Percentiles rank a stretch among this genome's conserved stretches.
Evolutionary conservation across 2,888 invertebrate species (phyloP).

Genomic region (Papilio elwesi): DNA sequence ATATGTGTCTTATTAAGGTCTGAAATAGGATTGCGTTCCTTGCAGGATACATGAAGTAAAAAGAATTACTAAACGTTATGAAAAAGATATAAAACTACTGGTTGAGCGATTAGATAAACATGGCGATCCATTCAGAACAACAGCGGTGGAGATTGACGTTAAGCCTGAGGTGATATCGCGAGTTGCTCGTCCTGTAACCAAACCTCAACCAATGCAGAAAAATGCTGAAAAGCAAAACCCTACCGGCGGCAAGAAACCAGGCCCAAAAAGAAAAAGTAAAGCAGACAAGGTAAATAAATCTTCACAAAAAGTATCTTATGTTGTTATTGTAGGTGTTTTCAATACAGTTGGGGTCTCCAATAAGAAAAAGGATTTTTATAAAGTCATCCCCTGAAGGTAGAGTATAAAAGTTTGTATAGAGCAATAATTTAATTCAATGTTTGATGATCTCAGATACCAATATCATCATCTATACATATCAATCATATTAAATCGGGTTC

Average conservation of each 20-base stretch:
- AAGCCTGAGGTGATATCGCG: conserved; percentile 65
- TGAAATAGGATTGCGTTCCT: conserved; percentile 49
- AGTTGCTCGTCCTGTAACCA: conserved; percentile 57
- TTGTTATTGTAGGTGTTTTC: not conserved
- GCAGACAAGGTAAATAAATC: conserved; percentile 80
- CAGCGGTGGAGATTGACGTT: conserved; percentile 83
- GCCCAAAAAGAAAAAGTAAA: conserved; percentile 85
- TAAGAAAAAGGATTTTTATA: no score
- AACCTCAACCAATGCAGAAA: conserved; percentile 60
- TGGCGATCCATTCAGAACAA: conserved; percentile 88
- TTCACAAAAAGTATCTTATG: not conserved
- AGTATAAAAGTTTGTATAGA: no score
- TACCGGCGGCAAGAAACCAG: conserved; percentile 68
- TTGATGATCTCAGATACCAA: no score
- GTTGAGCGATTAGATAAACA: conserved; percentile 87
- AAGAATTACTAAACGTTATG: conserved; percentile 86
- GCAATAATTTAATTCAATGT: no score
- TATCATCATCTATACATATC: no score
- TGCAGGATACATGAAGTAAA: conserved; percentile 88
- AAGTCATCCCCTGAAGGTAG: no score
- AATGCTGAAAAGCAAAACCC: conserved; percentile 67
- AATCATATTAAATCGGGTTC: no score
- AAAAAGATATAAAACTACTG: conserved; percentile 88
- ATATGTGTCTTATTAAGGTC: conserved; percentile 44
- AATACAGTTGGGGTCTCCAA: not conserved